Conservation (phyloP, 2,113 vertebrate genomes). For the Lanius collurio region DNA sequence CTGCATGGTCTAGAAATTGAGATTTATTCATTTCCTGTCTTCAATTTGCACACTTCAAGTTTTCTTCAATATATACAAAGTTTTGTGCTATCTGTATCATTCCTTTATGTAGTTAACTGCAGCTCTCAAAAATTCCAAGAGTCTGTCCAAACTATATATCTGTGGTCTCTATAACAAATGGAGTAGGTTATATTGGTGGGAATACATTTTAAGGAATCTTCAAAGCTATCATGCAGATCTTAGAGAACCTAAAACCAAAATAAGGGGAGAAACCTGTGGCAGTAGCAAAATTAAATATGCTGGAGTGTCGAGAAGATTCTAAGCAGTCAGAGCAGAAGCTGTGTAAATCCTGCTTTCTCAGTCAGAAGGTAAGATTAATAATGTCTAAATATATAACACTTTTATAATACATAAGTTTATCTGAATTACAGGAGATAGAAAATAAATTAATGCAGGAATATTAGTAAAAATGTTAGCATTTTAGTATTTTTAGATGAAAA, state of each 20-base stretch:
- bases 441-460: not conserved
- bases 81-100: not conserved
- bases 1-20: not conserved
- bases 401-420: not conserved
- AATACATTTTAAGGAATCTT: not conserved
- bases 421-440: not conserved
- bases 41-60: not conserved
- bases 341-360: not conserved
- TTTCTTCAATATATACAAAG: not conserved
- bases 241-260: not conserved
- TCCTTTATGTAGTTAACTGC: not conserved
- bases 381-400: not conserved
- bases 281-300: not conserved
- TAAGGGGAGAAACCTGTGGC: not conserved
- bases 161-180: not conserved
- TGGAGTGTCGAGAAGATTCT: not conserved
- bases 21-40: not conserved
- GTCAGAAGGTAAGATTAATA: not conserved
- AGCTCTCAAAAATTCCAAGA: not conserved
- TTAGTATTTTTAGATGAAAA: not conserved
- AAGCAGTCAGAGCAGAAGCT: not conserved
- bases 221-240: not conserved
- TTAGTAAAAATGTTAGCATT: not conserved
- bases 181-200: not conserved
- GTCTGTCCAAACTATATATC: not conserved